Base-by-base conservation (phyloP, 2,888 invertebrate species). In the Epistrophe eligans region DNA sequence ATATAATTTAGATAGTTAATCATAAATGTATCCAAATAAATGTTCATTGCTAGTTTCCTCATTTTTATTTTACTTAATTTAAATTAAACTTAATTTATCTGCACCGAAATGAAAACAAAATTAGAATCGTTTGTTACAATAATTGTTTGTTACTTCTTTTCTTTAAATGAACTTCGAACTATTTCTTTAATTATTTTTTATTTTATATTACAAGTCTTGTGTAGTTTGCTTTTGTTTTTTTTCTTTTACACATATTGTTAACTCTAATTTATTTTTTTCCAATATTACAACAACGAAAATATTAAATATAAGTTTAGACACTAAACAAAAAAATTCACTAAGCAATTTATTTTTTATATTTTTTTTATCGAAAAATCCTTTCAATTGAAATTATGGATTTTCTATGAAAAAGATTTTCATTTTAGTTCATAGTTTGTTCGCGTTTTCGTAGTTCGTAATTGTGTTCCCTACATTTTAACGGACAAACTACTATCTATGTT, bases 11-110 rank as follows among this genome's bases (percentile, higher is more conserved):
- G 50, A 50, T 67, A 50, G 2, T 50, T 74, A 80, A 70, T 80
- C 48, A 82, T 77, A 73, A 80, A 40, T 74, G 66, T 81, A 82
- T 64, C 66, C 74, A 82, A 87, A 67, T 50, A 82, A 81, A 79
- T 66, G 24, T 82, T 79, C 71, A 87, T 81, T 79, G 81, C 81
- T 81, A 85, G 64, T 71, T 74, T 79, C 38, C 11, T 50, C 24
- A 38, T 43, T 57, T 71, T 70, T 24, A 15, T 50, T 62, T 55
- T 32, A 11, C 13, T 82, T 71, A 71, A 76, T 57, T 40, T 50
- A 48, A 50, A 77, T 58, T 73, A 32, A 57, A 77, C 52, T 52
- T 40, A 73, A 73, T 77, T 74, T 77, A 70, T 48, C 77, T 43
- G 67, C 67, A 66, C 50, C 50, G 57, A 74, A 79, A 28, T 45